A percentile compares a stretch with the other conserved stretches of the same genome.
Evolutionary conservation across 2,888 invertebrate genomes (phyloP).

Genomic region (Labia minor): DNA sequence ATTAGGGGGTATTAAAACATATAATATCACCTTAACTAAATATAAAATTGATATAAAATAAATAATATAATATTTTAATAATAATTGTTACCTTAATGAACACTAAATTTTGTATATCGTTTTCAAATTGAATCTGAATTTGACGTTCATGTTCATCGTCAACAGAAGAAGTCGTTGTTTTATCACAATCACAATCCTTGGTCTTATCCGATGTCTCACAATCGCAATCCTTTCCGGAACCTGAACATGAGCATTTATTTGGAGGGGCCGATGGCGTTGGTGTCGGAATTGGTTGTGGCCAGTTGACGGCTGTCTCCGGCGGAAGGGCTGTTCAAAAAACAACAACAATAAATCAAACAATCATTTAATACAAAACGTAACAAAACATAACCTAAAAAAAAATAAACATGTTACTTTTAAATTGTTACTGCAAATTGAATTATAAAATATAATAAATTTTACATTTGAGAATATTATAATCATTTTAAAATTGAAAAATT

Average conservation of each 20-base stretch:
- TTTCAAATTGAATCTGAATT: conserved; percentile 61
- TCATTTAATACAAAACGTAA: no score
- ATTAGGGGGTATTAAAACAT: no score
- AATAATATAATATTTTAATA: no score
- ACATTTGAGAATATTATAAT: no score
- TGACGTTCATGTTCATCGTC: conserved; percentile 46
- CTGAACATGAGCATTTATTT: not conserved
- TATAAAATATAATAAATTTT: no score
- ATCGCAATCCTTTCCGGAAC: not conserved
- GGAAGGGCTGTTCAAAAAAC: conserved; percentile 31
- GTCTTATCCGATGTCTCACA: not conserved
- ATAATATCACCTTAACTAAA: no score
- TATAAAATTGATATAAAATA: no score
- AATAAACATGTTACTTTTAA: no score
- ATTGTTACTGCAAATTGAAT: no score
- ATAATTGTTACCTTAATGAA: conserved; percentile 47
- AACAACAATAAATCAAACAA: no score
- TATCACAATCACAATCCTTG: conserved; percentile 14
- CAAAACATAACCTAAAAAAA: no score
- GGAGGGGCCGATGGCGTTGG: conserved; percentile 35
- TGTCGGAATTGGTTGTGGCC: conserved; percentile 35
- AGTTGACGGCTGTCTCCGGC: conserved; percentile 31
- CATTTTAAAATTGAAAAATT: no score
- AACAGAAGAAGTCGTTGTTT: not conserved
- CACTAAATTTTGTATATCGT: conserved; percentile 67